Evolutionary conservation across 2,888 invertebrate species (phyloP), one percentile per base, ranked within the genome.

Genomic region (Choreutis nemorana): DNA sequence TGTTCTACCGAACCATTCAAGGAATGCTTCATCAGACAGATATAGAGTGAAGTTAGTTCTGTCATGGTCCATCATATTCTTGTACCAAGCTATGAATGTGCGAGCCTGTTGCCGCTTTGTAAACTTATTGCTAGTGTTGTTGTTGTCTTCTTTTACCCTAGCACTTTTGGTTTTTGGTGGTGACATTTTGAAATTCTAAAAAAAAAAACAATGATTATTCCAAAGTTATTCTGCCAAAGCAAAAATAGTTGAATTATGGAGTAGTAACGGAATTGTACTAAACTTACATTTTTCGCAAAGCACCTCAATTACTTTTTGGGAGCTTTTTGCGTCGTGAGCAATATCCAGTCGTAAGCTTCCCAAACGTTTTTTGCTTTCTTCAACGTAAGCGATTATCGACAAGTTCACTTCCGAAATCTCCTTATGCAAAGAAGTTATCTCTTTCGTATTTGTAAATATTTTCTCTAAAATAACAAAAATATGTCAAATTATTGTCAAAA

Each of bases 1-100:
- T 7, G 82, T 84, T 29, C 81, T 67, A 0, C 86, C 87, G 51
- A 87, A 87, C 85, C 86, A 87, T 50, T 86, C 83, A 2, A 87
- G 55, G 1, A 71, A 54, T 2, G 82, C 71, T 47, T 82, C 68
- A 35, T 82, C 78, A 10, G 80, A 67, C 13, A 83, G 43, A 41
- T 81, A 79, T 14, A 79, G 44, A 4, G 70, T 58, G 1, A 83
- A 41, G 34, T 73, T 80, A 23, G 70, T 60, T 8, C 79, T 55
- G 23, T 82, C 71, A 50, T 77, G 57, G 35, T 83, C 83, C 31
- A 77, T 62, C 61, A 81, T 65, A 12, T 55, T 59, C 39, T 72
- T 77, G 38, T 71, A 82, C 68, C 75, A 77, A 22, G 62, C 44
- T 6, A 68, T 64, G 33, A 83, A 81, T 1, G 65, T 55, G 14